phyloP scores from a whole-genome alignment of 2,888 invertebrate genomes.

The Caenorhabditis virilis region DNA sequence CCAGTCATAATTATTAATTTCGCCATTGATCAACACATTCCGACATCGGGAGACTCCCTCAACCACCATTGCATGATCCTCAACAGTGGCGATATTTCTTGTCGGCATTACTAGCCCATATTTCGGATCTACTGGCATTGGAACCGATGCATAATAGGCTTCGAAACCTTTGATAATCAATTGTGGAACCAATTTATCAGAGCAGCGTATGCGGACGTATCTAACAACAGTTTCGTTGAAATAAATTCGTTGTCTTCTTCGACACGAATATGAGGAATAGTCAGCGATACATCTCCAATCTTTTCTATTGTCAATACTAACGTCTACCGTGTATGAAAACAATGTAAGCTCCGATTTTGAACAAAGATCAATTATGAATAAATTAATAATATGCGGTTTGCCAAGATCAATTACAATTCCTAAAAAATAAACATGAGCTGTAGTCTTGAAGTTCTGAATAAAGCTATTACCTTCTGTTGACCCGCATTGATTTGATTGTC shows the following conservation, averaged over 20 bases:
- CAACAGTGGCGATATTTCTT: constrained; percentile 89
- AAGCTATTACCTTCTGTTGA: constrained; percentile 2
- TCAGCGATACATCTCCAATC: constrained; percentile 88
- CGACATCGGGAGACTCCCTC: constrained; percentile 92
- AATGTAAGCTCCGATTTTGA: constrained; percentile 73
- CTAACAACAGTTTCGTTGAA: constrained; percentile 85
- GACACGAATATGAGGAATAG: constrained; percentile 87
- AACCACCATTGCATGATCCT: constrained; percentile 87
- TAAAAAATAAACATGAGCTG: no score
- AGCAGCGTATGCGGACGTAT: constrained; percentile 76
- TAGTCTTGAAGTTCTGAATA: no score
- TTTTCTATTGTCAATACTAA: constrained; percentile 76
- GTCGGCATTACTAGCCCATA: constrained; percentile 80
- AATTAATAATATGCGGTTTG: constrained; percentile 84
- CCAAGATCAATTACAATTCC: constrained; percentile 49
- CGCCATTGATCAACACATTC: constrained; percentile 93
- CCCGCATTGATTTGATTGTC: constrained; percentile 4
- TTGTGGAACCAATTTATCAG: constrained; percentile 87
- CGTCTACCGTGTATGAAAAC: constrained; percentile 90
- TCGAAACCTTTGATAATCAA: constrained; percentile 91
- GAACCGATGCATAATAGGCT: constrained; percentile 81
- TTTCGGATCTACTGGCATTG: constrained; percentile 71
- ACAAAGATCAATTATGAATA: constrained; percentile 82
- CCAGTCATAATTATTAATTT: constrained; percentile 72
- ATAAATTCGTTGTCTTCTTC: constrained; percentile 94